Conservation (phyloP, 2,113 vertebrate species). For the Apus apus region DNA sequence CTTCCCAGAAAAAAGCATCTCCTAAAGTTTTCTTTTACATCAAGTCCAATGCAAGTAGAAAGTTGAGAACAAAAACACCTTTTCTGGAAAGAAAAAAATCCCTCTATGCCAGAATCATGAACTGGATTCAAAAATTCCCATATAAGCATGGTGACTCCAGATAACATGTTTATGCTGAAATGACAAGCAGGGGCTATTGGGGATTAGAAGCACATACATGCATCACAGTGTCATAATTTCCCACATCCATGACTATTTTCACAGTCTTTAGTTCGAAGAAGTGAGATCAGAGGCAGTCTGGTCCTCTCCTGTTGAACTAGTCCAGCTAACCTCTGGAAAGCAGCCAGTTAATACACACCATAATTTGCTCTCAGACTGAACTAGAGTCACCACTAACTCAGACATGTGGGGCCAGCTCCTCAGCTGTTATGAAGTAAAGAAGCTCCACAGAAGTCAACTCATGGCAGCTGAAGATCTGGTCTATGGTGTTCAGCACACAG, state of each 20-base stretch:
- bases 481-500: background rate
- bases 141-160: constrained; percentile 42
- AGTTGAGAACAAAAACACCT: background rate
- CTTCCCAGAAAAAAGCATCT: background rate
- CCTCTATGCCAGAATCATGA: constrained; percentile 34
- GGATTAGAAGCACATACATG: constrained; percentile 34
- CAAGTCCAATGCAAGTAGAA: background rate
- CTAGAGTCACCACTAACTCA: background rate
- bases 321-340: constrained; percentile 36
- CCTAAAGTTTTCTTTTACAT: background rate
- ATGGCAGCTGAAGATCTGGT: background rate
- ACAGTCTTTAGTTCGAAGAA: constrained; percentile 19
- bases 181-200: constrained; percentile 51
- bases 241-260: constrained; percentile 54
- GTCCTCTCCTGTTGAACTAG: background rate
- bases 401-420: background rate
- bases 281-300: constrained; percentile 13
- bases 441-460: background rate
- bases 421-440: background rate
- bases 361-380: background rate
- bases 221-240: background rate
- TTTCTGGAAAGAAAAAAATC: constrained; percentile 1
- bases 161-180: constrained; percentile 52
- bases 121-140: constrained; percentile 40
- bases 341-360: background rate